Conservation (phyloP, 2,888 invertebrate species). For the Falcaria lacertinaria region DNA sequence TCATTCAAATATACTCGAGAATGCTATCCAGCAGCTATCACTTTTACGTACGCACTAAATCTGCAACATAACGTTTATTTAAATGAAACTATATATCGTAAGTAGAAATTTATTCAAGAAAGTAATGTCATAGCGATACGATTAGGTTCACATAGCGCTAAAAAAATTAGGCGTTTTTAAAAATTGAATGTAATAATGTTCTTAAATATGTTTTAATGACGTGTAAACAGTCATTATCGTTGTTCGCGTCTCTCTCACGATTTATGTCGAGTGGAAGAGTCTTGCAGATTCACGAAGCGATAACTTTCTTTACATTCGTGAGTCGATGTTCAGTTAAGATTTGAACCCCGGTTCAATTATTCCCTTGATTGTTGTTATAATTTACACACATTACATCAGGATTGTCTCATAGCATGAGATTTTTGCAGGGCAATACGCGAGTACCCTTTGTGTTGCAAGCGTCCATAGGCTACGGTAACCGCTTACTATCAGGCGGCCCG, state of each 20-base stretch:
- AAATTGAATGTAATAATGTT: too few relatives aligned
- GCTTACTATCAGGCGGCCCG: too few relatives aligned
- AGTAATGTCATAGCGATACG: too few relatives aligned
- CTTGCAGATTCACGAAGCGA: slow-evolving; percentile 67
- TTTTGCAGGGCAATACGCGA: too few relatives aligned
- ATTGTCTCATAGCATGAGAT: too few relatives aligned
- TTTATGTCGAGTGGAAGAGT: slow-evolving; percentile 55
- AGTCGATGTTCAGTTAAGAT: slow-evolving; percentile 33
- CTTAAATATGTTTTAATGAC: too few relatives aligned
- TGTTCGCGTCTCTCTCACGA: slow-evolving; percentile 46
- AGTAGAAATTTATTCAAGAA: not conserved
- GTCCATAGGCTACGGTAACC: too few relatives aligned
- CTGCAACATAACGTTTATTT: slow-evolving; percentile 18
- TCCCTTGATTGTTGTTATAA: not conserved
- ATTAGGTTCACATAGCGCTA: too few relatives aligned
- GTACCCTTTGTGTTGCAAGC: too few relatives aligned
- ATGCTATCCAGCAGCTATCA: slow-evolving; percentile 30
- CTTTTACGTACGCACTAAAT: slow-evolving; percentile 17
- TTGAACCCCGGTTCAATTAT: slow-evolving; percentile 5
- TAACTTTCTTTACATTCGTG: slow-evolving; percentile 47
- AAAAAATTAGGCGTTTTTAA: too few relatives aligned
- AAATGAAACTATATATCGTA: not conserved
- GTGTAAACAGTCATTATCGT: slow-evolving; percentile 19
- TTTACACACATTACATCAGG: too few relatives aligned
- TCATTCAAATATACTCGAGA: slow-evolving; percentile 48